Evolutionary conservation across 2,113 vertebrate genomes (phyloP).

Genomic region (Mus musculus): DNA sequence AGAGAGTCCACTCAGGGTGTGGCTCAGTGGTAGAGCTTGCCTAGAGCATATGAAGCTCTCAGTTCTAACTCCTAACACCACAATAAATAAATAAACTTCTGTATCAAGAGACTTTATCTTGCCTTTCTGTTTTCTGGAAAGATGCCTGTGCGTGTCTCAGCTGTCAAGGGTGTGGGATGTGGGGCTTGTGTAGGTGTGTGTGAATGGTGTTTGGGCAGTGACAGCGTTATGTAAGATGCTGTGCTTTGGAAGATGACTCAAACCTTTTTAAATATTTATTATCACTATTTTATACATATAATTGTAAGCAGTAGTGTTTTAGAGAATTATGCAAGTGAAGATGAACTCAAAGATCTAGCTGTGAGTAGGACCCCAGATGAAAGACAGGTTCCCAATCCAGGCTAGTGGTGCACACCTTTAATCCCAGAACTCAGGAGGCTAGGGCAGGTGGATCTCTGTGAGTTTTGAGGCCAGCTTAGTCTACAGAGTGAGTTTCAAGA

Average conservation of each 20-base stretch:
- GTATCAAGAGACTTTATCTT: neutral
- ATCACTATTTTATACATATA: neutral
- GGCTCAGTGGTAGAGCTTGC: neutral
- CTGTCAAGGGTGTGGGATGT: neutral
- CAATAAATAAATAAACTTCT: neutral
- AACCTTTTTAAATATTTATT: neutral
- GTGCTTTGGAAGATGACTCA: neutral
- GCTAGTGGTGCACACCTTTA: neutral
- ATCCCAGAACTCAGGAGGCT: neutral
- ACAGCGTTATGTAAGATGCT: constrained; percentile 22
- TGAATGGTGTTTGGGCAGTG: neutral
- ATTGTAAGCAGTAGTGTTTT: neutral
- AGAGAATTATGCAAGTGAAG: constrained; percentile 1
- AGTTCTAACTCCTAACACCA: neutral
- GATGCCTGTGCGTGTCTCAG: neutral
- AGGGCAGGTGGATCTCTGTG: neutral
- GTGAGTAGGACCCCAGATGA: neutral
- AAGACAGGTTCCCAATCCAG: neutral
- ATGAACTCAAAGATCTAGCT: neutral
- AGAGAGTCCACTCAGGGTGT: neutral
- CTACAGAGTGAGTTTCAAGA: neutral
- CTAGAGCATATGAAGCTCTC: too few species aligned
- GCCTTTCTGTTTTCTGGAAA: neutral
- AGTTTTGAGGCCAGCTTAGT: neutral
- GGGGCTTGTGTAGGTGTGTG: too few species aligned